Evolutionary conservation across 2,113 vertebrate genomes (phyloP), one percentile per base, ranked within the genome.

Genomic region (Pyrgilauda ruficollis): DNA sequence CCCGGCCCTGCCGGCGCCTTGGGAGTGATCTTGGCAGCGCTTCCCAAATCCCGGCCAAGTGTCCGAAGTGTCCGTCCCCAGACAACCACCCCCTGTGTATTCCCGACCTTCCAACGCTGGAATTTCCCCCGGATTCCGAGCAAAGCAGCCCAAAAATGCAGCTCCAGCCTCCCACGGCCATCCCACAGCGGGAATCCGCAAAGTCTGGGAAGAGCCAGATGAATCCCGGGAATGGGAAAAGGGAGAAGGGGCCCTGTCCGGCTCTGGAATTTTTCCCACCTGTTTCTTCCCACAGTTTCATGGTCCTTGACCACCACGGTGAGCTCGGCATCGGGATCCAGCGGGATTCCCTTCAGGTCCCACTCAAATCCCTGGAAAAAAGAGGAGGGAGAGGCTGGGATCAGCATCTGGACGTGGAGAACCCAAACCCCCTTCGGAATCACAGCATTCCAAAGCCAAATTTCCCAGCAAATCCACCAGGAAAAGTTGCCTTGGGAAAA

Each of bases 261-360:
- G 6, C 31, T 5, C 58, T 0, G 18, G 63, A 14, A 14, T 82
- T 82, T 67, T 66, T 9, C 46, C 46, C 37, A 43, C 55, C 99
- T 99, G 98, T 99, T 99, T 26, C 99, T 98, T 11, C 99, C 99
- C 98, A 99, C 98, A 2, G 99, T 99, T 95, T 99, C 99, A 93
- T 99, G 99, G 97, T 99, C 99, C 86, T 99, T 99, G 64, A 99
- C 98, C 1, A 99, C 99, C 23, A 99, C 98, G 4, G 98, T 98
- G 61, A 99, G 98, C 93, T 99, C 99, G 0, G 99, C 98, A 7
- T 94, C 94, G 1, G 98, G 97, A 84, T 99, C 99, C 97, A 99
- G 92, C 13, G 99, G 98, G 24, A 98, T 39, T 58, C 99, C 99
- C 96, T 99, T 99, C 81, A 99, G 98, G 50, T 99, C 99, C 99